These are phyloP conservation scores for Morpho deidamia DNA, from an alignment of 2,888 invertebrate species.

Conservation along the genomic window DNA sequence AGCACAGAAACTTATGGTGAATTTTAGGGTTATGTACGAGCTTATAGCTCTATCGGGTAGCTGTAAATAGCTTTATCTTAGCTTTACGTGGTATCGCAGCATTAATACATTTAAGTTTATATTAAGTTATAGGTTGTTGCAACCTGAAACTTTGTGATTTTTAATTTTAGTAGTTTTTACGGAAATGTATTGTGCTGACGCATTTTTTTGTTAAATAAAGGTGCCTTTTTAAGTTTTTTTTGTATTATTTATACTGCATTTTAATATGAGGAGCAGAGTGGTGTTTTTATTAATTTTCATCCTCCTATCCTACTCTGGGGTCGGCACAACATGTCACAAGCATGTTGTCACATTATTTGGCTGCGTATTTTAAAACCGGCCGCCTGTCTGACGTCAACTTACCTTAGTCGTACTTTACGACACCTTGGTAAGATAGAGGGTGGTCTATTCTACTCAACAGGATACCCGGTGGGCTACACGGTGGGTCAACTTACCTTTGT, in stretches of 20 bases:
- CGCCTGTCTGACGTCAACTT: no score
- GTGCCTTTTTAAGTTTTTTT: slow-evolving; percentile 9
- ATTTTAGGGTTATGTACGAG: slow-evolving; percentile 11
- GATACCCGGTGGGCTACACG: no score
- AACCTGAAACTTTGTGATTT: slow-evolving; percentile 11
- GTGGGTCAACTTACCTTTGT: no score
- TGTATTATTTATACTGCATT: not conserved
- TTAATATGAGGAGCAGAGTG: no score
- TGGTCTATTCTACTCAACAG: no score
- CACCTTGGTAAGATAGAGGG: no score
- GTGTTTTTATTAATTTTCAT: no score
- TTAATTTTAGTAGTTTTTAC: slow-evolving; percentile 5
- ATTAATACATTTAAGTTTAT: slow-evolving; percentile 9
- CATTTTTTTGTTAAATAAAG: slow-evolving; percentile 12
- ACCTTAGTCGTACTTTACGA: no score
- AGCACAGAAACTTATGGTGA: slow-evolving; percentile 7
- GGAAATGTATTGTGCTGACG: not conserved
- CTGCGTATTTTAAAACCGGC: no score
- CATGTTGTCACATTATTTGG: no score
- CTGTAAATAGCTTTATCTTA: slow-evolving; percentile 26
- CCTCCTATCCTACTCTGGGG: no score
- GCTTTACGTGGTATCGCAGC: slow-evolving; percentile 16
- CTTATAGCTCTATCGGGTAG: slow-evolving; percentile 24
- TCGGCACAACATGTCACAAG: no score
- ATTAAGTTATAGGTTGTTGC: slow-evolving; percentile 6